A percentile compares a stretch with the other conserved stretches of the same genome.
These are phyloP conservation scores for Drosophila diplacantha DNA, from an alignment of 2,888 invertebrate species.

Conservation along the genomic window DNA sequence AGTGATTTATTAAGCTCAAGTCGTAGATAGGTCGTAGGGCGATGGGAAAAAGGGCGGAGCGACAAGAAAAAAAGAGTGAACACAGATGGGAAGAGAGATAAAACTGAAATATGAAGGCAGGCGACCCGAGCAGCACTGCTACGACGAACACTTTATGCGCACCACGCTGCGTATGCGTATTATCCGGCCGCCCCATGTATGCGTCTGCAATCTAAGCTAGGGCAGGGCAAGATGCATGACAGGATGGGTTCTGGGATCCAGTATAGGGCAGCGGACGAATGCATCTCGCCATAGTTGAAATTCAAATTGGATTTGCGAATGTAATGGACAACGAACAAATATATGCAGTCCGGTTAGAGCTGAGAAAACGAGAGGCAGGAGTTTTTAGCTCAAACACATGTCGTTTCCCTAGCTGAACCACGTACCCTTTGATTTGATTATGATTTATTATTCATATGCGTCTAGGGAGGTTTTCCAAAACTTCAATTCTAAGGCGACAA, in stretches of 20 bases:
- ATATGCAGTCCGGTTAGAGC: slow-evolving; percentile 6
- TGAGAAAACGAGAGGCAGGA: background rate
- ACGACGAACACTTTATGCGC: slow-evolving; percentile 26
- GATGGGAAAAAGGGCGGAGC: background rate
- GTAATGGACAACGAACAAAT: slow-evolving; percentile 30
- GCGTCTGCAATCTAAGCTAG: slow-evolving; percentile 42
- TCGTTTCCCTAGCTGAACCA: background rate
- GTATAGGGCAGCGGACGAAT: slow-evolving; percentile 10
- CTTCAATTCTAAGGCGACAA: background rate
- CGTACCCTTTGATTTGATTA: background rate
- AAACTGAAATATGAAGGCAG: slow-evolving; percentile 36
- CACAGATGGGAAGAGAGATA: slow-evolving; percentile 12
- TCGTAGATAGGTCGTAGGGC: slow-evolving; percentile 7
- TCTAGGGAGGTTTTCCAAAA: background rate
- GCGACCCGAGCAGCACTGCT: background rate
- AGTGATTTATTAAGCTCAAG: slow-evolving; percentile 57
- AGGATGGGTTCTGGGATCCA: slow-evolving; percentile 17
- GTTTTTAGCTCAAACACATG: slow-evolving; percentile 19
- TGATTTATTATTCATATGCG: slow-evolving; percentile 28
- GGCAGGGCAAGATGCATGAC: background rate
- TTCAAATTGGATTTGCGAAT: slow-evolving; percentile 45
- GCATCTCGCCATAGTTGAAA: slow-evolving; percentile 33
- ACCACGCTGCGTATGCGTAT: slow-evolving; percentile 44
- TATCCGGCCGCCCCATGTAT: slow-evolving; percentile 20
- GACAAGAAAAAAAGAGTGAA: background rate